Evolutionary conservation across 2,888 invertebrate species (phyloP), one percentile per base, ranked within the genome.

Genomic region (Celastrina argiolus): DNA sequence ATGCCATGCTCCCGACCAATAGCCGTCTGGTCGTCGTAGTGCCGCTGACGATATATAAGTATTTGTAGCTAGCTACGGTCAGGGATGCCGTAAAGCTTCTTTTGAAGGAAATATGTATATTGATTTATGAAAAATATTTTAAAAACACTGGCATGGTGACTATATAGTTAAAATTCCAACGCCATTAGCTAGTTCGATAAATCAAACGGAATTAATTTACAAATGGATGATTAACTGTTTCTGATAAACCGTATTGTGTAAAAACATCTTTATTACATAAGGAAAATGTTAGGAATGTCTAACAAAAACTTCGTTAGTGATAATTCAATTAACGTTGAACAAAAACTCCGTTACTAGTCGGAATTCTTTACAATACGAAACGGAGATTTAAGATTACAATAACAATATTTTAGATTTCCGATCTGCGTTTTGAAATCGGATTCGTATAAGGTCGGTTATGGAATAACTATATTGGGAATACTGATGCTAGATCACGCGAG

Each of bases 201-300:
- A 51, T 51, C 22, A 51, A 51, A 45, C 45, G 36, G 12, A 36
- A 36, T 36, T 36, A 8, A 36, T 8, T 8, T 18, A 18, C 8
- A 2, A 45, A 45, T 18, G 18, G 2, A 16, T 18, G 45, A 45
- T 10, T 45, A 18, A 45, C 45, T 18, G 18, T 45, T 45, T 45
- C 8, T 45, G 18, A 45, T 45, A 18, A n/a, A 45, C 45, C 8
- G 10, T 10, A 45, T 45, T 18, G 45, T 45, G 18, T 45, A 18
- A 45, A 45, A 45, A 22, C 51, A 45, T n/a, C 42, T 16, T 22
- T 51, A 51, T 51, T 51, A 51, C 22, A 51, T 22, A 51, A 51
- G 14, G 22, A 22, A 51, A 51, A 51, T 51, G 51, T 51, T 22
- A 51, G 22, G 51, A 51, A 51, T 51, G 51, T 12, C 51, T 2